These are phyloP conservation scores for Cromileptes altivelis DNA, from an alignment of 2,113 vertebrate genomes.

Conservation along the genomic window DNA sequence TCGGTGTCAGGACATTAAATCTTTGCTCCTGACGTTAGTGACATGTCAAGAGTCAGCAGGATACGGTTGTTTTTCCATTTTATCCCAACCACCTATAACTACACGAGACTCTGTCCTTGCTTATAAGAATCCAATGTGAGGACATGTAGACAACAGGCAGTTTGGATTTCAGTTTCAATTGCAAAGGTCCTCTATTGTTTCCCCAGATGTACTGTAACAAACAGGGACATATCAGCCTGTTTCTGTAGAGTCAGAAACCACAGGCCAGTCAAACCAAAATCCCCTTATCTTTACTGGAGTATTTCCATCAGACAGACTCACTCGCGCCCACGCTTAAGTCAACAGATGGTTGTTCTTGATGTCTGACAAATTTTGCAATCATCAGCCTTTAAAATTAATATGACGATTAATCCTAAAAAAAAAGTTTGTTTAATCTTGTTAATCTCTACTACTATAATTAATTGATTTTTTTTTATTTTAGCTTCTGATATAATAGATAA, in stretches of 20 bases:
- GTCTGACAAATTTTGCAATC: neutral
- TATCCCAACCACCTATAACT: neutral
- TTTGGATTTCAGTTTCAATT: conserved; percentile 34
- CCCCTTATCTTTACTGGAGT: conserved; percentile 9
- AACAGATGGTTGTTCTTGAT: neutral
- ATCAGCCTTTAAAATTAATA: neutral
- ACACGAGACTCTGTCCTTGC: neutral
- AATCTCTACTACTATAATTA: neutral
- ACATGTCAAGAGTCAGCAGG: conserved; percentile 34
- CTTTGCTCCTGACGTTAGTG: conserved; percentile 20
- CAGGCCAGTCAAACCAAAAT: neutral
- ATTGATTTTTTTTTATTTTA: neutral
- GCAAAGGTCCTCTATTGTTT: conserved; percentile 21
- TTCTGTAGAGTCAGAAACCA: conserved; percentile 10
- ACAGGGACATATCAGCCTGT: neutral
- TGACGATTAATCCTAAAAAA: neutral
- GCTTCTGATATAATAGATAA: neutral
- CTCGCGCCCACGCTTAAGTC: neutral
- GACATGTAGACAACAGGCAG: conserved; percentile 12
- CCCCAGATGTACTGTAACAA: conserved; percentile 13
- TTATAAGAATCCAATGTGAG: neutral
- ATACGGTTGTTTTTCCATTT: conserved; percentile 5
- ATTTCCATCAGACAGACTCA: neutral
- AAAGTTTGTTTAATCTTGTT: neutral
- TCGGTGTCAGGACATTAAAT: conserved; percentile 14